A percentile compares a stretch with the other conserved stretches of the same genome.
These are phyloP conservation scores for Quadroppia sp. DNA, from an alignment of 2,888 invertebrate genomes.

Conservation along the genomic window DNA sequence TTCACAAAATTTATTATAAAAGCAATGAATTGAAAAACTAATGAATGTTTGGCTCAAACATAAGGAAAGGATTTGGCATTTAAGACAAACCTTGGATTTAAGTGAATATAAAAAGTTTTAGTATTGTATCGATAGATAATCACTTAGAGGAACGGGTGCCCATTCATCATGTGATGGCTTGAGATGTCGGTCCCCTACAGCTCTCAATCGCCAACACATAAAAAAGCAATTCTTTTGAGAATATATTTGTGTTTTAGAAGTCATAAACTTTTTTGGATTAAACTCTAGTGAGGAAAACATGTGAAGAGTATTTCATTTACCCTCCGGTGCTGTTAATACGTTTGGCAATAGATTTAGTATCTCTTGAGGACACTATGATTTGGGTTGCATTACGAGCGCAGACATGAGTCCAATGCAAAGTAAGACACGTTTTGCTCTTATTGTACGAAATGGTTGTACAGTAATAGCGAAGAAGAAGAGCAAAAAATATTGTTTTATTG, in stretches of 20 bases:
- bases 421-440: background rate
- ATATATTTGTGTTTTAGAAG: background rate
- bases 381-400: conserved; percentile 16
- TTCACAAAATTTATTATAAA: no score
- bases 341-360: background rate
- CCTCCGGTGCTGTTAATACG: conserved; percentile 3
- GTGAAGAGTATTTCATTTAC: background rate
- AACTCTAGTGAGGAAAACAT: background rate
- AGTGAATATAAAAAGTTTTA: no score
- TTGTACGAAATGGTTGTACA: background rate
- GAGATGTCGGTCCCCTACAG: conserved; percentile 5
- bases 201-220: background rate
- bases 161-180: background rate
- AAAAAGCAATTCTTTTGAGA: background rate
- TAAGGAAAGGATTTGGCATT: background rate
- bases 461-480: background rate
- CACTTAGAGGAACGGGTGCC: background rate
- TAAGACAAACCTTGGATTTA: no score
- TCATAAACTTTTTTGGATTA: background rate
- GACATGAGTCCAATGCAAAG: conserved; percentile 2
- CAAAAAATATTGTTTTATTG: background rate
- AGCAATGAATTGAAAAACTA: background rate
- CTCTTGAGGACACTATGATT: conserved; percentile 13
- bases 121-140: background rate
- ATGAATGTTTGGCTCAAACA: background rate